These are phyloP conservation scores for Aphodius granarius DNA, from an alignment of 2,888 invertebrate genomes.

Conservation along the genomic window DNA sequence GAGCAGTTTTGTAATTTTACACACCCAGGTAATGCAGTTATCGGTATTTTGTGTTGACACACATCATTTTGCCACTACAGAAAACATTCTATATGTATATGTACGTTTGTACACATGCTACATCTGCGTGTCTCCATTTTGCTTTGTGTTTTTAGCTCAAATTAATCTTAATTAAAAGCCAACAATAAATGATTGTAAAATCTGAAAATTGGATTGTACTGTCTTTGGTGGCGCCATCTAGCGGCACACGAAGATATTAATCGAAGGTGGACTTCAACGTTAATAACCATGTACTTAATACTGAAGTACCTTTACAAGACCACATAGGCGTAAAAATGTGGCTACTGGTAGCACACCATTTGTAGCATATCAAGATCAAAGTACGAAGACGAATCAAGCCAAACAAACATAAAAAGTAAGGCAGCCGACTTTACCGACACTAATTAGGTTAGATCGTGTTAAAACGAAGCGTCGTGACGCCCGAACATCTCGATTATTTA, in stretches of 20 bases:
- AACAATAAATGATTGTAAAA: too few species aligned
- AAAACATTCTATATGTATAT: too few species aligned
- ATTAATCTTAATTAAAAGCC: too few species aligned
- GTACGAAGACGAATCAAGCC: neutral
- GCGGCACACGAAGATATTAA: too few species aligned
- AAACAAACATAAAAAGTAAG: neutral
- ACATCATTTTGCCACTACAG: neutral
- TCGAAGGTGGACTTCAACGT: too few species aligned
- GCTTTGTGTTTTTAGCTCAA: too few species aligned
- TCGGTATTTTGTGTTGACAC: neutral
- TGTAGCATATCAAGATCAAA: neutral
- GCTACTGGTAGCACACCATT: neutral
- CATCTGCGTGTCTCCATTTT: too few species aligned
- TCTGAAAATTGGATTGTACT: too few species aligned
- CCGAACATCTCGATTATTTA: neutral
- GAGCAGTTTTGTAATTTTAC: neutral
- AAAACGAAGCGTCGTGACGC: neutral
- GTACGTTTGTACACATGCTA: too few species aligned
- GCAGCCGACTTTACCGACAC: neutral
- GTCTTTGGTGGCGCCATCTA: too few species aligned
- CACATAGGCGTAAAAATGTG: neutral
- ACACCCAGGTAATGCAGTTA: neutral
- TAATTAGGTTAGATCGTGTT: neutral
- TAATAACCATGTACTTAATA: neutral
- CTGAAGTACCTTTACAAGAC: too few species aligned